phyloP scores from a whole-genome alignment of 2,797 vertebrate genomes.

The Labroides dimidiatus region DNA sequence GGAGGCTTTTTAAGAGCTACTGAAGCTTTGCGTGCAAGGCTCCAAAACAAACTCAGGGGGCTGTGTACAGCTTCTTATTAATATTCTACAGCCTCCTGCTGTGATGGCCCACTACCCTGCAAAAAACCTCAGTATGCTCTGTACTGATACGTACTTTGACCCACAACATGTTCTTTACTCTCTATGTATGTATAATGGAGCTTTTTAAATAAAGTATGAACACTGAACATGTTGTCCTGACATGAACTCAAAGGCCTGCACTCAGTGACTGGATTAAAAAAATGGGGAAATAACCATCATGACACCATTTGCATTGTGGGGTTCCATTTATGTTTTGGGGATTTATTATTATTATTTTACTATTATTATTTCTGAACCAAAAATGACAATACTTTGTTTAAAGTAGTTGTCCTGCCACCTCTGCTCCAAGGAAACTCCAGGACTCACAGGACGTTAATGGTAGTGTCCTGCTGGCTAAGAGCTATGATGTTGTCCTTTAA shows the following conservation, averaged over 20 bases:
- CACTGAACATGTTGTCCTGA: neutral
- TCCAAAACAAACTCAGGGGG: slow-evolving; percentile 48
- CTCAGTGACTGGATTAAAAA: neutral
- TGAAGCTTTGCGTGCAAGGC: slow-evolving; percentile 58
- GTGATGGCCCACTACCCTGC: slow-evolving; percentile 42
- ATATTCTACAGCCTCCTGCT: slow-evolving; percentile 66
- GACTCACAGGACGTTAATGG: too few relatives aligned
- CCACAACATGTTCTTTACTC: neutral
- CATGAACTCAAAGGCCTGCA: neutral
- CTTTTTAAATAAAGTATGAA: neutral
- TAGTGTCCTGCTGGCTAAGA: too few relatives aligned
- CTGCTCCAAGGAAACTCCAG: too few relatives aligned
- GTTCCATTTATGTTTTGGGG: too few relatives aligned
- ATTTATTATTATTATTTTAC: too few relatives aligned
- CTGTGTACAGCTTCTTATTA: slow-evolving; percentile 67
- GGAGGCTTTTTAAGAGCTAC: slow-evolving; percentile 48
- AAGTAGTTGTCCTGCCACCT: too few relatives aligned
- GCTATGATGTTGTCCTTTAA: too few relatives aligned
- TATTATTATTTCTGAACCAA: too few relatives aligned
- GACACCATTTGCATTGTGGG: neutral
- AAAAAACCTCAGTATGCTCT: slow-evolving; percentile 32
- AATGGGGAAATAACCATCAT: neutral
- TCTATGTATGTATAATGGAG: neutral
- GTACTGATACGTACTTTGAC: slow-evolving; percentile 16
- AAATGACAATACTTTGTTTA: too few relatives aligned